Percentiles rank a stretch among this genome's conserved stretches.
These are phyloP conservation scores for Latrodectus hesperus DNA, from an alignment of 2,888 invertebrate species.

Conservation along the genomic window DNA sequence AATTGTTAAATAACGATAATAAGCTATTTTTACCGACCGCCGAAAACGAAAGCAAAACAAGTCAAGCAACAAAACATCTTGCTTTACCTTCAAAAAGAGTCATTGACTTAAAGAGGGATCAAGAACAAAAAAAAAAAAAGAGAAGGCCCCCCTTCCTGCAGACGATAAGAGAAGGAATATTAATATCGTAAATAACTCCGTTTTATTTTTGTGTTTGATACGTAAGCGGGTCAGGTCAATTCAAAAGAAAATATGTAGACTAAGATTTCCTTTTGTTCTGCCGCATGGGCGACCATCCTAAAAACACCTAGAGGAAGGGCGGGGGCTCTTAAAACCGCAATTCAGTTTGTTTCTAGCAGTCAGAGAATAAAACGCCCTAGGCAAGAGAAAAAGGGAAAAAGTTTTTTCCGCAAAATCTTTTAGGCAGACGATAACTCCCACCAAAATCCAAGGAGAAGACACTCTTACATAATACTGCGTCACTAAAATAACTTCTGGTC, in stretches of 20 bases:
- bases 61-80: not conserved
- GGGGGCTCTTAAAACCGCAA: slow-evolving; percentile 6
- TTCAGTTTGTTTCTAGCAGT: not conserved
- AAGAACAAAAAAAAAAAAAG: not conserved
- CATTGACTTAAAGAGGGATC: slow-evolving; percentile 25
- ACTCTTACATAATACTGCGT: slow-evolving; percentile 31
- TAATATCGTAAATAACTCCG: slow-evolving; percentile 11
- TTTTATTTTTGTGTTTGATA: slow-evolving; percentile 28
- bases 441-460: not conserved
- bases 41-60: not conserved
- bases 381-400: not conserved
- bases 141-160: slow-evolving; percentile 19
- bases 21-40: too few species aligned
- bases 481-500: slow-evolving; percentile 35
- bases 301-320: slow-evolving; percentile 21
- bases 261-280: slow-evolving; percentile 51
- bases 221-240: slow-evolving; percentile 47
- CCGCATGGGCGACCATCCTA: slow-evolving; percentile 52
- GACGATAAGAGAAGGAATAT: slow-evolving; percentile 12
- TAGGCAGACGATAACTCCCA: slow-evolving; percentile 1
- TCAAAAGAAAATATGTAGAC: slow-evolving; percentile 27
- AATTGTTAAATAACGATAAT: too few species aligned
- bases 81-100: not conserved
- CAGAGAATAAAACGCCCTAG: not conserved
- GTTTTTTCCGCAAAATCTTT: not conserved